Evolutionary conservation across 2,888 invertebrate genomes (phyloP), one percentile per base, ranked within the genome.

Genomic region (Eurois occulta): DNA sequence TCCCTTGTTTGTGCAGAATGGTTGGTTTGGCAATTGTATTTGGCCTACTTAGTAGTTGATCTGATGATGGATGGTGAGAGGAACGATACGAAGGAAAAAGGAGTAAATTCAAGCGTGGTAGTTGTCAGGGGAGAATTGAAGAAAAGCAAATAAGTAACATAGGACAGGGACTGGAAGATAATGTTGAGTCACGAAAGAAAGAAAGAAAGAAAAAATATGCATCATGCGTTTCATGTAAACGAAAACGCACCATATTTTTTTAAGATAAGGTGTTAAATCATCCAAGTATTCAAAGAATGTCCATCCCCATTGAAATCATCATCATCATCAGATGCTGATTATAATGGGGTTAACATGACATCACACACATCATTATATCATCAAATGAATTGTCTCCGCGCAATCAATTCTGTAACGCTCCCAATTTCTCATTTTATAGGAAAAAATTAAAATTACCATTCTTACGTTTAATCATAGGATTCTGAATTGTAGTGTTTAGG

Each of bases 371-470:
- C 83, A 78, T 88, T 77, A 78, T 10, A 55, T 72, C 65, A 77
- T 75, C 65, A 82, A 76, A 80, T 38, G n/a, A 75, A 89, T 84
- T 83, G 84, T 86, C 83, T 80, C 71, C 41, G 71, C 65, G 64
- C 80, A 75, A 87, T 87, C 52, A 86, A 88, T 77, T 87, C 64
- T 79, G 74, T 78, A 70, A 65, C 80, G 80, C 78, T 80, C 64
- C 69, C 78, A 87, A 84, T 85, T 81, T 78, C 52, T 67, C 66
- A 38, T 77, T 83, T 76, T 87, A 84, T 80, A 85, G 84, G 84
- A 83, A 88, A 83, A 60, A 78, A 74, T 62, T 66, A 21, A 78
- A 84, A 84, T 75, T 55, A 74, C 64, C 28, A 67, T 66, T 67
- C n/a, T 46, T 48, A 52, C 16, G 48, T 21, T 7, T 3, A 16